phyloP scores from a whole-genome alignment of 2,113 vertebrate genomes.

The Amia ocellicauda region DNA sequence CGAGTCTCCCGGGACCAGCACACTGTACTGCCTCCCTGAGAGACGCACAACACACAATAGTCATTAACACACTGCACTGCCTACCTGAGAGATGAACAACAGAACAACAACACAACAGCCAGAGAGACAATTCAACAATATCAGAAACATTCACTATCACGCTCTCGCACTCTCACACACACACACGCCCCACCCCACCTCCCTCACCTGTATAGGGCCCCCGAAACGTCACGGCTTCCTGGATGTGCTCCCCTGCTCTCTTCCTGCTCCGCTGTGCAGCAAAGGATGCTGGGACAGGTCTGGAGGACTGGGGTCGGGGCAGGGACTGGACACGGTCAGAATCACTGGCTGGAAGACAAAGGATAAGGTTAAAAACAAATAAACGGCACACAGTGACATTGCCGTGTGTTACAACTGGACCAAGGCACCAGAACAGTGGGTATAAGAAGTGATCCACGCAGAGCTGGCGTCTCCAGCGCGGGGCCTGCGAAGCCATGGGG shows the following conservation, averaged over 20 bases:
- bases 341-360: constrained; percentile 31
- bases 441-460: no score
- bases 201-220: constrained; percentile 63
- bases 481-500: no score
- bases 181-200: no score
- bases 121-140: no score
- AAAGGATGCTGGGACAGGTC: constrained; percentile 36
- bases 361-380: neutral
- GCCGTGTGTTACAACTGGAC: no score
- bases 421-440: no score
- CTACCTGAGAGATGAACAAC: neutral
- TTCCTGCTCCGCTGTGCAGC: constrained; percentile 18
- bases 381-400: no score
- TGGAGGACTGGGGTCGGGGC: constrained; percentile 23
- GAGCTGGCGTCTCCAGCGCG: no score
- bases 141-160: no score
- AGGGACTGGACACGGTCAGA: constrained; percentile 21
- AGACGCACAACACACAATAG: neutral
- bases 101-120: neutral
- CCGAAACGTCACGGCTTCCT: constrained; percentile 15
- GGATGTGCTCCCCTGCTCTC: neutral
- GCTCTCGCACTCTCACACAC: no score
- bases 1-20: neutral
- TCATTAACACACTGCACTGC: neutral
- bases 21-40: neutral